Conservation (phyloP, 2,113 vertebrate genomes). For the Eidolon helvum region DNA sequence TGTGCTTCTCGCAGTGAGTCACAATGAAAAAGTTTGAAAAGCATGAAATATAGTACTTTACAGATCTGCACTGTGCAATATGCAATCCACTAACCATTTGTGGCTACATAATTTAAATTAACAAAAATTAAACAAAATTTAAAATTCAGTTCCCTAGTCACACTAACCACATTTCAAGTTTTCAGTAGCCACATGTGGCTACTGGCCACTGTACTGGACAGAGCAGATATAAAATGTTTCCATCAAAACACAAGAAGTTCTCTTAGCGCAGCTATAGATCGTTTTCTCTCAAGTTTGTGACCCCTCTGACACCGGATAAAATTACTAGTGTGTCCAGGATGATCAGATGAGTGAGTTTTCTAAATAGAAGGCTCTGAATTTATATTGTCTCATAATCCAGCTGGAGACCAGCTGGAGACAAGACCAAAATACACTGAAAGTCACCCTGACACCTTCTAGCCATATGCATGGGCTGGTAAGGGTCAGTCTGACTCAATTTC, state of each 20-base stretch:
- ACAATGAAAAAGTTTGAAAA: background rate
- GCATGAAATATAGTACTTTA: background rate
- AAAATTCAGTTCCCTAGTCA: background rate
- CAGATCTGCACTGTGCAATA: background rate
- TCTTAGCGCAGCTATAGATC: background rate
- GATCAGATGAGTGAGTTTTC: constrained; percentile 21
- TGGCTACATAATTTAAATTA: background rate
- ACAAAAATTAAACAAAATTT: background rate
- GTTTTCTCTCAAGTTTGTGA: background rate
- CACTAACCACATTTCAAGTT: background rate
- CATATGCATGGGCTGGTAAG: background rate
- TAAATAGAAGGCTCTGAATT: constrained; percentile 49
- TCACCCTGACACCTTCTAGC: background rate
- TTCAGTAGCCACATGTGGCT: background rate
- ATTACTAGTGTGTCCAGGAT: background rate
- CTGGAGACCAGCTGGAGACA: constrained; percentile 49
- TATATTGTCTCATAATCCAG: constrained; percentile 53
- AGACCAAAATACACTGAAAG: constrained; percentile 42
- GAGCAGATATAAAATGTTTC: background rate
- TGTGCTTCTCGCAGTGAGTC: background rate
- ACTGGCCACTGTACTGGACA: background rate
- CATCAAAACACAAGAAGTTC: background rate
- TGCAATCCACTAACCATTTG: background rate
- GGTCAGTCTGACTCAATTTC: background rate
- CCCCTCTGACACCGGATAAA: constrained; percentile 1